Conservation (phyloP, 92 coral and sea anemone species). For the Epizoanthus stellaris region DNA sequence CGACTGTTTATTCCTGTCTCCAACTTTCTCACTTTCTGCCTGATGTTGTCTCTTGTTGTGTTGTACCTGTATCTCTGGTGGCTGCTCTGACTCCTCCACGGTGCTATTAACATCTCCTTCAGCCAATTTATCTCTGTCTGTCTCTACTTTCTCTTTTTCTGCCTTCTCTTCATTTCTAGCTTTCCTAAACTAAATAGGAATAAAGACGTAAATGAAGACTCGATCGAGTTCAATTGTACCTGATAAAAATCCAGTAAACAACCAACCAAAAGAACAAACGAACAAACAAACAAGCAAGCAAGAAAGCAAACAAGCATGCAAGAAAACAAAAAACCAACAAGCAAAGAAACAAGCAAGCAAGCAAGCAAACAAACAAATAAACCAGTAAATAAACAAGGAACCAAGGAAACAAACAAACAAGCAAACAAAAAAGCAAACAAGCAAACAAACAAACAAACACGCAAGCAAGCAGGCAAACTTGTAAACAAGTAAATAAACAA, state of each 20-base stretch:
- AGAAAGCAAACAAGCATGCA: too few species aligned
- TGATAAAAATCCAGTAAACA: not conserved
- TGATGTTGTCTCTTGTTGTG: not conserved
- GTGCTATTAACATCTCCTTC: slow-evolving; percentile 3
- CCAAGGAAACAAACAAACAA: too few species aligned
- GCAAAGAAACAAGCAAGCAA: too few species aligned
- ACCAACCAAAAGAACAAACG: too few species aligned
- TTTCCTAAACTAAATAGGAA: slow-evolving; percentile 4
- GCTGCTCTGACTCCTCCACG: not conserved
- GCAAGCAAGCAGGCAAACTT: too few species aligned
- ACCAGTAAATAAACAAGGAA: too few species aligned
- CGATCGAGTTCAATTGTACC: not conserved
- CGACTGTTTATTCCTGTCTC: not conserved
- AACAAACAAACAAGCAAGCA: too few species aligned
- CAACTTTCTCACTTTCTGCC: not conserved
- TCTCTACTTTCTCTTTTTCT: slow-evolving; percentile 14
- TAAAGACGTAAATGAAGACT: not conserved
- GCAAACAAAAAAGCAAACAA: too few species aligned
- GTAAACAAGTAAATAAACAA: too few species aligned
- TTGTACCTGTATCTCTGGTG: slow-evolving; percentile 29
- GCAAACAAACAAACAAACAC: too few species aligned
- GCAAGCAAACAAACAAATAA: too few species aligned
- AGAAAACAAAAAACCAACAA: too few species aligned
- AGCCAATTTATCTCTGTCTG: not conserved
- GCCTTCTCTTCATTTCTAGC: slow-evolving; percentile 11